Base-by-base conservation (phyloP, 2,888 invertebrate genomes). In the Caenorhabditis sulstoni region DNA sequence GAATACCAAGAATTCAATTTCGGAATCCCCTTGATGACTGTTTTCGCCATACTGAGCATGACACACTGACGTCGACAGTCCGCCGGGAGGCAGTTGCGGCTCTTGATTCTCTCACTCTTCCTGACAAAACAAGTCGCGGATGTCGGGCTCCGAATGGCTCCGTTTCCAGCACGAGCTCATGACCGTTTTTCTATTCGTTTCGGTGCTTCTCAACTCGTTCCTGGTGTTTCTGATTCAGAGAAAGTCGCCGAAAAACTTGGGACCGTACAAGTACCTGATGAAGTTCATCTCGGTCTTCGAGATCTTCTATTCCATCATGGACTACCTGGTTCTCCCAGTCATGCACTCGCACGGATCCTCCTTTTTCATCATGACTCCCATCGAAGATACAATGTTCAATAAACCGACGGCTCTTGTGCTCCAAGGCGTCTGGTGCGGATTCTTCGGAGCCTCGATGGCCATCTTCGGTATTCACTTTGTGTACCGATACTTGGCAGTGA, bases 401-500 rank as follows among this genome's bases (percentile, higher is more conserved):
- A 64, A 64, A 20, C 7, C 18, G 12, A 11, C 39, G 1, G 49
- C 64, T 1, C n/a, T 50, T n/a, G 16, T 49, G 5, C 49, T 73
- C 57, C 44, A 41, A 23, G 62, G 29, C 8, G 58, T 58, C n/a
- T 73, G 62, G 62, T 73, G 71, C 39, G 71, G 64, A n/a, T 73
- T 64, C 9, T 73, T 64, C 16, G 71, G 71, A 41, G 53, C 62
- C n/a, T 73, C 64, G 5, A 73, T 73, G 71, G 62, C 57, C 0
- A 20, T 73, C n/a, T 73, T 73, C 44, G 62, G 62, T n/a, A 73
- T 73, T 55, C 71, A 73, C 39, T 73, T 73, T 37, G 57, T 73
- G 9, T 73, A 73, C 20, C 39, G 71, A 23, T 73, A 64, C 29
- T 23, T 73, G 5, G 71, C 64, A 29, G 71, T 62, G 16, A 64